Evolutionary conservation across 2,888 invertebrate species (phyloP).

Genomic region (Diabrotica balteata): DNA sequence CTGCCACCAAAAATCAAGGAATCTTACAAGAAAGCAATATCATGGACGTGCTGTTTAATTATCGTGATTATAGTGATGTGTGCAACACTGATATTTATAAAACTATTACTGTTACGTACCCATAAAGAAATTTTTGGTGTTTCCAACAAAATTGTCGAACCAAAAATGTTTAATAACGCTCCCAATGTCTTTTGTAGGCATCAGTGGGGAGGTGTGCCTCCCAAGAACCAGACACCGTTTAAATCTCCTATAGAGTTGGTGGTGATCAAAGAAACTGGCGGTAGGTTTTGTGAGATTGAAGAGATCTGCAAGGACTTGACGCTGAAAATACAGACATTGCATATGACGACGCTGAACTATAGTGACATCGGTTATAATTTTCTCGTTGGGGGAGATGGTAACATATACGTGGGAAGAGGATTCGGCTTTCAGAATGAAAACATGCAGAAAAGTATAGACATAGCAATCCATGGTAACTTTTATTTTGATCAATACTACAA

Average conservation of each 20-base stretch:
- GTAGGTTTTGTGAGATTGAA: conserved; percentile 59
- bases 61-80: not conserved
- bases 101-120: too few species aligned
- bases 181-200: not conserved
- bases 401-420: conserved; percentile 73
- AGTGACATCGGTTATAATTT: conserved; percentile 63
- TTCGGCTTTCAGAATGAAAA: conserved; percentile 47
- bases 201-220: conserved; percentile 69
- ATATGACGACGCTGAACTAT: conserved; percentile 43
- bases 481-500: conserved; percentile 45
- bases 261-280: conserved; percentile 63
- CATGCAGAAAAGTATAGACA: conserved; percentile 32
- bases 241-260: conserved; percentile 45
- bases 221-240: conserved; percentile 38
- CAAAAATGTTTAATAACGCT: too few species aligned
- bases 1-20: too few species aligned
- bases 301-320: conserved; percentile 61
- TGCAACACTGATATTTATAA: not conserved
- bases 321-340: conserved; percentile 60
- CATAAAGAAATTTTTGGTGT: too few species aligned
- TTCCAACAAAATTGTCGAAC: too few species aligned
- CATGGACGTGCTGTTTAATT: not conserved
- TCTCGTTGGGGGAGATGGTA: conserved; percentile 76
- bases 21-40: not conserved
- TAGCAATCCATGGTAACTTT: conserved; percentile 41